Evolutionary conservation across 2,797 vertebrate species (phyloP).

Genomic region (Nyctibius grandis): DNA sequence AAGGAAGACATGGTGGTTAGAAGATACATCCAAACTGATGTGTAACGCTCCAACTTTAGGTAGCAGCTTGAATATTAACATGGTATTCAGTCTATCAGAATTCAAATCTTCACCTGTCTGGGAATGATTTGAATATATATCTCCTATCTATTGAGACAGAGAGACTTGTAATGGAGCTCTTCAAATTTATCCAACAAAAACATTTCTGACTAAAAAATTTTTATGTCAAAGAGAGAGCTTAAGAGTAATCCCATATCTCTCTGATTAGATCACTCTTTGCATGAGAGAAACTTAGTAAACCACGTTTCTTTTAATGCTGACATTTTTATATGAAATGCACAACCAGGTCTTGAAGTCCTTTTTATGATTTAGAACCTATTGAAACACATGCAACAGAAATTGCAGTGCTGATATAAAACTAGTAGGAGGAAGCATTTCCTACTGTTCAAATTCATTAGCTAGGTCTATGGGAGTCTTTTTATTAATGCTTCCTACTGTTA

Average conservation of each 20-base stretch:
- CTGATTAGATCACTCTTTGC: background rate
- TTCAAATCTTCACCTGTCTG: background rate
- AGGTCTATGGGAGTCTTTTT: constrained; percentile 13
- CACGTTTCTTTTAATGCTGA: background rate
- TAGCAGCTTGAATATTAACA: background rate
- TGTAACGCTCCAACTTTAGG: background rate
- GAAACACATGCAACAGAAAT: constrained; percentile 17
- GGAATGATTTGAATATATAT: background rate
- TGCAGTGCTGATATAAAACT: constrained; percentile 12
- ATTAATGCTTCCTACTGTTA: constrained; percentile 20
- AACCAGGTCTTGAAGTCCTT: background rate
- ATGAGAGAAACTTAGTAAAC: background rate
- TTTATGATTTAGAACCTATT: background rate
- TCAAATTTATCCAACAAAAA: constrained; percentile 3
- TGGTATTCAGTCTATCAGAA: background rate
- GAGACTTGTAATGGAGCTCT: background rate
- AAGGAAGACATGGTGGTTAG: background rate
- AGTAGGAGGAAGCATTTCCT: constrained; percentile 32
- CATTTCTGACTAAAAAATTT: background rate
- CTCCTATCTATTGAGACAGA: background rate
- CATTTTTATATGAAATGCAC: constrained; percentile 4
- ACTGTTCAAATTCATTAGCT: constrained; percentile 42
- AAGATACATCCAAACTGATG: background rate
- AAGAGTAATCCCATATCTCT: background rate
- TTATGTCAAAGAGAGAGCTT: background rate